A percentile compares a stretch with the other conserved stretches of the same genome.
These are phyloP conservation scores for Smittia sp. DNA, from an alignment of 2,888 invertebrate genomes.

Conservation along the genomic window DNA sequence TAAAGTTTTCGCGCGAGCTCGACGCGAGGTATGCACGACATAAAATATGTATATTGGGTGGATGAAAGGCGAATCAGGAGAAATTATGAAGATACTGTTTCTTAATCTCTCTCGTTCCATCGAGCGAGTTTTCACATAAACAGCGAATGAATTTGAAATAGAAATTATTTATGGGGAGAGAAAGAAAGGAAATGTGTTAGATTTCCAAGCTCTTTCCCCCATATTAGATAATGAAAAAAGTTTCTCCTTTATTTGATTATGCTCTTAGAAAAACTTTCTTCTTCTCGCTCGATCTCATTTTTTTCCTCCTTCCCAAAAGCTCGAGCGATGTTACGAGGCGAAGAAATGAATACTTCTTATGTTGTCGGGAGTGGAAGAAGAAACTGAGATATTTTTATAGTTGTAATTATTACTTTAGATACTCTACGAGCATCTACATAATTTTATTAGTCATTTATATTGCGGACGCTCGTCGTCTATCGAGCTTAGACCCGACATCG, in stretches of 20 bases:
- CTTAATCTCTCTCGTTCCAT: background rate
- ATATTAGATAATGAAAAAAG: conserved; percentile 41
- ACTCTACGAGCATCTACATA: background rate
- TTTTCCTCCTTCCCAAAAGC: no score
- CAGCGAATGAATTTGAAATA: conserved; percentile 21
- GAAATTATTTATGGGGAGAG: conserved; percentile 20
- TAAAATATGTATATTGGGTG: conserved; percentile 2
- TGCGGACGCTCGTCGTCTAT: background rate
- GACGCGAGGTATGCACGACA: conserved; percentile 4
- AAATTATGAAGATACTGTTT: background rate
- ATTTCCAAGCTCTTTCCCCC: conserved; percentile 20
- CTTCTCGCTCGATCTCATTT: conserved; percentile 10
- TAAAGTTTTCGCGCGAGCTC: background rate
- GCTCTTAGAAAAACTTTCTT: conserved; percentile 10
- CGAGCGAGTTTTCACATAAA: conserved; percentile 10
- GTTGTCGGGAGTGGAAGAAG: background rate
- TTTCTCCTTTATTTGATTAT: conserved; percentile 38
- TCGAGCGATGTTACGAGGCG: background rate
- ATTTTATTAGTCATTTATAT: conserved; percentile 29
- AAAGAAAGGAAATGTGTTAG: conserved; percentile 24
- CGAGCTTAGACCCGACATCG: background rate
- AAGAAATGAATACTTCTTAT: conserved; percentile 11
- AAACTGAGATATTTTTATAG: conserved; percentile 20
- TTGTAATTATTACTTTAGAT: conserved; percentile 30
- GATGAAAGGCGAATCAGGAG: background rate